phyloP scores from a whole-genome alignment of 2,888 invertebrate genomes.

The Oligia latruncula region DNA sequence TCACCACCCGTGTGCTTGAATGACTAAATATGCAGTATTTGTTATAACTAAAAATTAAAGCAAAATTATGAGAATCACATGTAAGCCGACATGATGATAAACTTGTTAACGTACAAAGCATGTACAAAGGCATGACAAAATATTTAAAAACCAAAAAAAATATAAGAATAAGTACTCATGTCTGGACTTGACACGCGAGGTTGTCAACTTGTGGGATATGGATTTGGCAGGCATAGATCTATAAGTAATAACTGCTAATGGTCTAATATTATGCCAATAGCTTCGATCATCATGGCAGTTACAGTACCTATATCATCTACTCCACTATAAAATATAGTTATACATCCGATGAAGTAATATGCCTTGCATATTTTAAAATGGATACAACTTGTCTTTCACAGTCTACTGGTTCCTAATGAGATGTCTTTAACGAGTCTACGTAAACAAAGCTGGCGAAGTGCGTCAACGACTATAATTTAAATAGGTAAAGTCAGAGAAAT shows the following conservation, averaged over 20 bases:
- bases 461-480: slow-evolving; percentile 42
- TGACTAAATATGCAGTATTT: neutral
- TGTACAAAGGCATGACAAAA: neutral
- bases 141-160: too few relatives aligned
- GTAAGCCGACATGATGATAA: neutral
- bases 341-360: slow-evolving; percentile 1
- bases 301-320: neutral
- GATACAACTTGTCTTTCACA: slow-evolving; percentile 56
- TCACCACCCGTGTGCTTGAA: neutral
- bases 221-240: neutral
- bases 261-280: too few relatives aligned
- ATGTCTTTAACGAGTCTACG: slow-evolving; percentile 45
- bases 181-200: neutral
- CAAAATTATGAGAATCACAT: neutral
- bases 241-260: neutral
- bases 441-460: slow-evolving; percentile 51
- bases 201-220: neutral
- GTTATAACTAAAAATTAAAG: neutral
- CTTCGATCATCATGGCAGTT: neutral
- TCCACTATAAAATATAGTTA: neutral
- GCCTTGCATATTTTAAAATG: slow-evolving; percentile 52
- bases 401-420: slow-evolving; percentile 62
- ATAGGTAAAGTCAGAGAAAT: neutral
- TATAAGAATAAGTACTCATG: neutral
- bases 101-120: neutral